Conservation (phyloP, 1,140 invertebrate species). For the Bombyx mandarina region DNA sequence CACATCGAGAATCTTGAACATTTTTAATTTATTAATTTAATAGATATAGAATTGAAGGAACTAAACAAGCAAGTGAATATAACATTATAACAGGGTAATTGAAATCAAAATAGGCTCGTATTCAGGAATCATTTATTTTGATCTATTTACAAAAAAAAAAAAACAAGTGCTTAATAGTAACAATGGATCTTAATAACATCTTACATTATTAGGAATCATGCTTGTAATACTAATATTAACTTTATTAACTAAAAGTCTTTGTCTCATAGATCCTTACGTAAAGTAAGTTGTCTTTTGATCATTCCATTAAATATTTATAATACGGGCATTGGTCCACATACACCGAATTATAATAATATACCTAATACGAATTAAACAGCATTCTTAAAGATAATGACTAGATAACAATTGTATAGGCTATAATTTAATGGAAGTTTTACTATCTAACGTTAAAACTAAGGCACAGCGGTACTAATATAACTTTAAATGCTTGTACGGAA, state of each 20-base stretch:
- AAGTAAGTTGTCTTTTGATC: constrained; percentile 1
- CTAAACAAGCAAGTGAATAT: too few species aligned
- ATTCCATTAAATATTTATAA: too few species aligned
- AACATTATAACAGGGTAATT: too few species aligned
- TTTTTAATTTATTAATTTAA: too few species aligned
- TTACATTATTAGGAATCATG: constrained; percentile 66
- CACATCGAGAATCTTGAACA: too few species aligned
- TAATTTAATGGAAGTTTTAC: constrained; percentile 44
- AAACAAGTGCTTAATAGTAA: too few species aligned
- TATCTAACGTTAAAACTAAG: constrained; percentile 49
- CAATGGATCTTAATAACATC: constrained; percentile 19
- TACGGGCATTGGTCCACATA: background rate
- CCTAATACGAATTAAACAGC: constrained; percentile 17
- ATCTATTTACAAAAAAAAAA: too few species aligned
- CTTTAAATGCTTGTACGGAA: constrained; percentile 61
- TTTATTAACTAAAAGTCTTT: constrained; percentile 60
- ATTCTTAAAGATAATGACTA: constrained; percentile 58
- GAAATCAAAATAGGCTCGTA: too few species aligned
- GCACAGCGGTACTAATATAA: constrained; percentile 53
- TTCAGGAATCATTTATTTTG: too few species aligned
- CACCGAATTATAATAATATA: constrained; percentile 1
- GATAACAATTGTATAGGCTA: constrained; percentile 53
- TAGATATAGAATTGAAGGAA: too few species aligned
- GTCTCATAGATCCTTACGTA: constrained; percentile 31
- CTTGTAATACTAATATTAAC: constrained; percentile 52